Base-by-base conservation (phyloP, 2,113 vertebrate species). In the Garra rufa region DNA sequence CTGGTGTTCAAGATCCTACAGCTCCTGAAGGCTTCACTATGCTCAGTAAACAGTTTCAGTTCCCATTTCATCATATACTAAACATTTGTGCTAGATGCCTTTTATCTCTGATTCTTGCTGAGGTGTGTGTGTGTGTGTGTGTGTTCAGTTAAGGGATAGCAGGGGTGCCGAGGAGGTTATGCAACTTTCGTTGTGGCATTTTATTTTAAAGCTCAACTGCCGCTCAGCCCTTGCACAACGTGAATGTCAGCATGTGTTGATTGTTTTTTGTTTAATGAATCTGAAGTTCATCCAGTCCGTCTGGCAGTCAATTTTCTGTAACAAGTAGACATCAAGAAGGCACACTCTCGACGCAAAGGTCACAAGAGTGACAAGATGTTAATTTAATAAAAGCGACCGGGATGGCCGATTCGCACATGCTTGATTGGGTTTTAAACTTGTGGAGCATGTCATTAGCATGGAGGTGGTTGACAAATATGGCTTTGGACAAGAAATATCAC, bases 281-380 rank as follows among this genome's bases (percentile, higher is more conserved):
- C 46, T 43, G 76, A 67, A 50, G 71, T 63, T 86, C 82, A 82
- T 87, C 81, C 24, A 50, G 34, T 80, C 44, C 13, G 26, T 46
- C 74, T 78, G 76, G 55, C 65, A 75, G 74, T 85, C 70, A 77
- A 63, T 81, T 83, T 85, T 59, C 44, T 71, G 57, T 88, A 67
- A 83, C 77, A 41, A 79, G 76, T 55, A 46, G 9, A 30, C 28
- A 71, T 50, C 34, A 75, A 41, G 74, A 10, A 15, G 30, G n/a
- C 28, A 17, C n/a, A 48, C 26, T 30, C 44, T 28, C 15, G 15
- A 77, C 7, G 34, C 24, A 69, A 84, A 84, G 75, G 48, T 83
- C n/a, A 76, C 19, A 0, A 13, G 5, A 55, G 34, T 75, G 55
- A 69, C 55, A 41, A 71, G 55, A 61, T 63, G 59, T n/a, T 79